These are phyloP conservation scores for Cottoperca gobio DNA, from an alignment of 2,797 vertebrate species.

Conservation along the genomic window DNA sequence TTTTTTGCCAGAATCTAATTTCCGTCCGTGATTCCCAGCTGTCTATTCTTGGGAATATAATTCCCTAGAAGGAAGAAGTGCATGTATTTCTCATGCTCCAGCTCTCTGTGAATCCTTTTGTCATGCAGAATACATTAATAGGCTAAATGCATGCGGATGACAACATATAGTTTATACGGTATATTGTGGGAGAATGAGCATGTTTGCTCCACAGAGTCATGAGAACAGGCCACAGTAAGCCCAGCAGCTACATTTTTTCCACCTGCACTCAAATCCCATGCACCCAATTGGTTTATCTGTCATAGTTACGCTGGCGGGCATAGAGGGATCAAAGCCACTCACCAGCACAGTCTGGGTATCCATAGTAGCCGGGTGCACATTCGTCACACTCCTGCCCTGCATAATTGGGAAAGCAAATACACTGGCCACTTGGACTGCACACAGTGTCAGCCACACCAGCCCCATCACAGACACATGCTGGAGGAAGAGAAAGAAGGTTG, in stretches of 20 bases:
- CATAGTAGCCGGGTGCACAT: constrained; percentile 83
- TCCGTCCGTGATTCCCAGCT: constrained; percentile 39
- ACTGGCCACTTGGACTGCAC: constrained; percentile 77
- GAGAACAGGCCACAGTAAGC: constrained; percentile 61
- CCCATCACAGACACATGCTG: constrained; percentile 81
- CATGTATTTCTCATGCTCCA: constrained; percentile 40
- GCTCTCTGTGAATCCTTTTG: constrained; percentile 34
- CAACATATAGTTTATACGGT: constrained; percentile 21
- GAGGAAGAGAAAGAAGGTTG: background rate
- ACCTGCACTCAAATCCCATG: constrained; percentile 22
- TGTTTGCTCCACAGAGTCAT: constrained; percentile 53
- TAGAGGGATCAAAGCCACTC: constrained; percentile 58
- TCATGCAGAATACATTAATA: constrained; percentile 22
- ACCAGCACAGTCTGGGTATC: constrained; percentile 83
- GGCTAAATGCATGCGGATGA: constrained; percentile 25
- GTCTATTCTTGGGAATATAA: constrained; percentile 44
- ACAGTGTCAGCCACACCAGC: constrained; percentile 74
- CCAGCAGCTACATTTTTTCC: constrained; percentile 42
- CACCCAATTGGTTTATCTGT: constrained; percentile 25
- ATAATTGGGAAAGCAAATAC: constrained; percentile 79
- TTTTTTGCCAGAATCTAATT: constrained; percentile 23
- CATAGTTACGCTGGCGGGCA: background rate
- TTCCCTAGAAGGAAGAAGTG: constrained; percentile 49
- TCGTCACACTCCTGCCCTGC: constrained; percentile 79
- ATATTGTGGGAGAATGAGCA: constrained; percentile 56